phyloP scores from a whole-genome alignment of 2,888 invertebrate genomes.

The Nebria salina region DNA sequence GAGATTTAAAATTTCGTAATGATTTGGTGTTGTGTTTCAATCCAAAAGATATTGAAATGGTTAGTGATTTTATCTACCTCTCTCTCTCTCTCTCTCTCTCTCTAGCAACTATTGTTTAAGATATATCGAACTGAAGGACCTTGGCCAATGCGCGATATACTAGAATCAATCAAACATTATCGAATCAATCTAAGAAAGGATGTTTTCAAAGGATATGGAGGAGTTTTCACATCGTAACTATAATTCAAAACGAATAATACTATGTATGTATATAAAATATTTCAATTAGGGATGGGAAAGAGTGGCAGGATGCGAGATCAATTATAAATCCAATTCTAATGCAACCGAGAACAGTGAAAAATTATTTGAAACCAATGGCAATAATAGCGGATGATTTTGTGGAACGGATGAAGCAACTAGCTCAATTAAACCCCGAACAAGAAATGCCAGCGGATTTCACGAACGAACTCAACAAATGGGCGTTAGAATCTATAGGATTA shows the following conservation, averaged over 20 bases:
- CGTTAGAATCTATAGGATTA: constrained; percentile 66
- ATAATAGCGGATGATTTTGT: constrained; percentile 55
- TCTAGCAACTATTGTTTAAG: constrained; percentile 42
- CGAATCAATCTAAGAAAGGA: constrained; percentile 59
- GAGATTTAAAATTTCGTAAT: constrained; percentile 53
- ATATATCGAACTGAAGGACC: constrained; percentile 63
- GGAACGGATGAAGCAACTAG: constrained; percentile 50
- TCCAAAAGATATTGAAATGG: constrained; percentile 62
- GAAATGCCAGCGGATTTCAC: constrained; percentile 62
- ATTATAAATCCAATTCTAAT: constrained; percentile 67
- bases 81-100: too few species aligned
- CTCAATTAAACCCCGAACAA: constrained; percentile 47
- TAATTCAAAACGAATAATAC: constrained; percentile 3
- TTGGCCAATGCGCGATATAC: constrained; percentile 61
- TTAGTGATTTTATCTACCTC: background rate
- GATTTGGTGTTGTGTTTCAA: constrained; percentile 59
- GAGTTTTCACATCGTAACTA: constrained; percentile 57
- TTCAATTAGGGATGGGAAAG: constrained; percentile 64
- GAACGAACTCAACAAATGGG: constrained; percentile 70
- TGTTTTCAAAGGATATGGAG: constrained; percentile 60
- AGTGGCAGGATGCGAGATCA: constrained; percentile 66
- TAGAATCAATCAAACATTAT: constrained; percentile 61
- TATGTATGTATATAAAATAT: background rate
- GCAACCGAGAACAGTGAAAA: constrained; percentile 61
- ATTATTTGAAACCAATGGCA: constrained; percentile 55